A percentile compares a stretch with the other conserved stretches of the same genome.
Conservation (phyloP, 2,888 invertebrate species). For the Gymnoscelis rufifasciata region DNA sequence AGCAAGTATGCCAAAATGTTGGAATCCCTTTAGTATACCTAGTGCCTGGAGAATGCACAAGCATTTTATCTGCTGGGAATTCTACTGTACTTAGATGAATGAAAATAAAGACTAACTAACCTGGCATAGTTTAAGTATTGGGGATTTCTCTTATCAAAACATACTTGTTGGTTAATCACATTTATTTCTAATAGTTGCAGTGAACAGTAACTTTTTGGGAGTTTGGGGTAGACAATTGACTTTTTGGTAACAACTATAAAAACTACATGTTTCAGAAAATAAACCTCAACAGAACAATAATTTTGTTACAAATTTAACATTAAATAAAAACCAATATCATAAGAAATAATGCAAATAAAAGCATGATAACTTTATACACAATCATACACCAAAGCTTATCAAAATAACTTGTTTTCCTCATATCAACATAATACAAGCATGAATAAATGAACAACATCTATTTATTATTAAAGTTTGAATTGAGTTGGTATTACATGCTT, state of each 20-base stretch:
- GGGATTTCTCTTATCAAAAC: too few relatives aligned
- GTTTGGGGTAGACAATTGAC: constrained; percentile 53
- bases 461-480: too few relatives aligned
- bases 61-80: too few relatives aligned
- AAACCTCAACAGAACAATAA: constrained; percentile 51
- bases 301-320: constrained; percentile 46
- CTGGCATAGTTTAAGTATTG: too few relatives aligned
- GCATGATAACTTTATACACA: constrained; percentile 31
- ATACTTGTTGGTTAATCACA: constrained; percentile 57
- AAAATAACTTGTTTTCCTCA: constrained; percentile 40
- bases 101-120: too few relatives aligned
- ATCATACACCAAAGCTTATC: constrained; percentile 37
- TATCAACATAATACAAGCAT: constrained; percentile 35
- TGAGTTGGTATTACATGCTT: too few relatives aligned
- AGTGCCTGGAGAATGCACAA: too few relatives aligned
- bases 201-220: constrained; percentile 52
- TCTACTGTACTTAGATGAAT: too few relatives aligned
- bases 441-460: constrained; percentile 32
- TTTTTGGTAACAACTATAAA: constrained; percentile 65
- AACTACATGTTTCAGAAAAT: constrained; percentile 43
- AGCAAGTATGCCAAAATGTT: too few relatives aligned
- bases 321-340: constrained; percentile 40
- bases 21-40: too few relatives aligned
- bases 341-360: constrained; percentile 41
- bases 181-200: constrained; percentile 71